A percentile compares a stretch with the other conserved stretches of the same genome.
phyloP scores from a whole-genome alignment of 2,113 vertebrate species.

The Varanus komodoensis region DNA sequence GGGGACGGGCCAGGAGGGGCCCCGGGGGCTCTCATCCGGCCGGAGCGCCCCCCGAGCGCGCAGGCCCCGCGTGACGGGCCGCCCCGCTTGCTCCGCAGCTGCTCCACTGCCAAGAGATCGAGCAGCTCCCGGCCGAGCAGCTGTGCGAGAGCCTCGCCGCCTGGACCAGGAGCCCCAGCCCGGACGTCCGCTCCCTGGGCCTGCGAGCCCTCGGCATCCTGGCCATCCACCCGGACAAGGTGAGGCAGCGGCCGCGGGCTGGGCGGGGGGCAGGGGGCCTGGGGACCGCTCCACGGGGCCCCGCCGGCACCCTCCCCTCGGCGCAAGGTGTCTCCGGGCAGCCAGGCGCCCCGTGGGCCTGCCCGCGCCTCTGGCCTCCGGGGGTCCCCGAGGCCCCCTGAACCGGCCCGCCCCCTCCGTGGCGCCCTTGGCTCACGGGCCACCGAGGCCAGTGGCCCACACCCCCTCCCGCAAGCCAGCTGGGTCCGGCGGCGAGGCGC shows the following conservation, averaged over 20 bases:
- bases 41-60: no score
- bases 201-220: constrained; percentile 21
- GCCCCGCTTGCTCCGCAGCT: not conserved
- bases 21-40: no score
- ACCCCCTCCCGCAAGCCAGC: no score
- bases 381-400: no score
- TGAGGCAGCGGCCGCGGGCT: not conserved
- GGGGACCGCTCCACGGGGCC: not conserved
- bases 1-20: no score
- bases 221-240: constrained; percentile 36
- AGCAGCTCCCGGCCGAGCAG: not conserved
- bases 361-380: no score
- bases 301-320: no score
- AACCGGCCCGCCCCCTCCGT: not conserved
- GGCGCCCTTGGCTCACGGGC: not conserved
- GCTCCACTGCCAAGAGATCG: constrained; percentile 18
- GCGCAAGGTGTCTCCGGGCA: no score
- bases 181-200: constrained; percentile 6
- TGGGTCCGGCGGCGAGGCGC: rapidly evolving
- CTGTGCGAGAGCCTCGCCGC: not conserved
- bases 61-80: no score
- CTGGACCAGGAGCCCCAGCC: not conserved
- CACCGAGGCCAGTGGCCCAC: not conserved
- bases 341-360: no score
- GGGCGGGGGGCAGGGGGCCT: no score